These are phyloP conservation scores for Palythoa caribaeorum DNA, from an alignment of 92 coral and sea anemone species.

Conservation along the genomic window DNA sequence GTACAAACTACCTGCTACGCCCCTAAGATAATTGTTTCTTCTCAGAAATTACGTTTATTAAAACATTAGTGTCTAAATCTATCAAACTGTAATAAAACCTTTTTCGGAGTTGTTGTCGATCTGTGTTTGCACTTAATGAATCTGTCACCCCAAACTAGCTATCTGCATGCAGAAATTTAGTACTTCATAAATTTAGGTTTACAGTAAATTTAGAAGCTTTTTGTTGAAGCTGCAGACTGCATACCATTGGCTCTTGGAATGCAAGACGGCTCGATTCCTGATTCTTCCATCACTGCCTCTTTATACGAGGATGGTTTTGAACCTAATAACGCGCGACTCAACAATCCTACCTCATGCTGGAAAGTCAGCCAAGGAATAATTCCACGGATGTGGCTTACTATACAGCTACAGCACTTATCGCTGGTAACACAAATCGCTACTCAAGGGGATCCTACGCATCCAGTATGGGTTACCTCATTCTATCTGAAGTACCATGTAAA, in stretches of 20 bases:
- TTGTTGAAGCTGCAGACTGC: slow-evolving; percentile 2
- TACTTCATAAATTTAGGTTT: too few relatives aligned
- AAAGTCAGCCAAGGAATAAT: too few relatives aligned
- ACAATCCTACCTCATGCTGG: slow-evolving; percentile 39
- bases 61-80: too few relatives aligned
- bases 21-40: too few relatives aligned
- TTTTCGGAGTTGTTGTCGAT: too few relatives aligned
- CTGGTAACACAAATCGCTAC: background rate
- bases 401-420: background rate
- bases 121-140: background rate
- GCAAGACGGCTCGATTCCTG: slow-evolving; percentile 64
- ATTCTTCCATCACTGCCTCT: slow-evolving; percentile 64
- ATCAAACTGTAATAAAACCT: too few relatives aligned
- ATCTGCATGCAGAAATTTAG: background rate
- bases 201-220: background rate
- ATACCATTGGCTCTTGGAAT: slow-evolving; percentile 54
- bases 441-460: slow-evolving; percentile 27
- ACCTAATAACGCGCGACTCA: slow-evolving; percentile 78
- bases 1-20: too few relatives aligned
- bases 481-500: background rate
- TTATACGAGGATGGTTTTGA: slow-evolving; percentile 41
- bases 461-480: background rate
- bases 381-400: too few relatives aligned
- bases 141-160: background rate
- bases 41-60: too few relatives aligned